Percentiles rank a stretch among this genome's conserved stretches.
These are phyloP conservation scores for Drosophila imparisetae DNA, from an alignment of 2,888 invertebrate genomes.

Conservation along the genomic window DNA sequence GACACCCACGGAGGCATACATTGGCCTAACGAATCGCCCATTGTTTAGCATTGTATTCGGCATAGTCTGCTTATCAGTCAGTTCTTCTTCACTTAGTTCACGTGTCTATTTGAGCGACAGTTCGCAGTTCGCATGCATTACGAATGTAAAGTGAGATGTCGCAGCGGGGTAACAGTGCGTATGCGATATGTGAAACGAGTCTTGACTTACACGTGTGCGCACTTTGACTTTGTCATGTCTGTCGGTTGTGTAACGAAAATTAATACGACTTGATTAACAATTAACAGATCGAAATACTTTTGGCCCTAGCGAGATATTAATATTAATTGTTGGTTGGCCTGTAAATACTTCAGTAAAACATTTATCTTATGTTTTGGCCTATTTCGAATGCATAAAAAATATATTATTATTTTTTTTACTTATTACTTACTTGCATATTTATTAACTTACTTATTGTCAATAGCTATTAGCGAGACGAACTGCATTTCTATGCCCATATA, in stretches of 20 bases:
- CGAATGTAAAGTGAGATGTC: conserved; percentile 35
- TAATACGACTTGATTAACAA: conserved; percentile 9
- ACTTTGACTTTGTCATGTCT: conserved; percentile 7
- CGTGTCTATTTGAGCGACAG: conserved; percentile 42
- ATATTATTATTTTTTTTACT: background rate
- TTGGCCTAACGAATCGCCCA: conserved; percentile 12
- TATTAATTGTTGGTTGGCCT: background rate
- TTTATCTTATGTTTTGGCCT: background rate
- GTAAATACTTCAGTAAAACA: background rate
- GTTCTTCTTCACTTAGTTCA: conserved; percentile 23
- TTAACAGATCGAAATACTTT: conserved; percentile 7
- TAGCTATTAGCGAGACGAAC: background rate
- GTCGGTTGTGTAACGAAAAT: conserved; percentile 3
- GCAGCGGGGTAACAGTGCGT: conserved; percentile 50
- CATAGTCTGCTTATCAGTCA: conserved; percentile 43
- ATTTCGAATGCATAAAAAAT: no score
- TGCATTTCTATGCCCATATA: background rate
- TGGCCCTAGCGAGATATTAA: conserved; percentile 5
- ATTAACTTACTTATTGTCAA: background rate
- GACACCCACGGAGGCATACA: conserved; percentile 22
- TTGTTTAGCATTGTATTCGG: conserved; percentile 21
- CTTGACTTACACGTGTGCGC: conserved; percentile 29
- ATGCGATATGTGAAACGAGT: conserved; percentile 55
- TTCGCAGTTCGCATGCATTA: conserved; percentile 31
- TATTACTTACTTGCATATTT: background rate